phyloP scores from a whole-genome alignment of 2,113 vertebrate species.

The Sebastes schlegelii region DNA sequence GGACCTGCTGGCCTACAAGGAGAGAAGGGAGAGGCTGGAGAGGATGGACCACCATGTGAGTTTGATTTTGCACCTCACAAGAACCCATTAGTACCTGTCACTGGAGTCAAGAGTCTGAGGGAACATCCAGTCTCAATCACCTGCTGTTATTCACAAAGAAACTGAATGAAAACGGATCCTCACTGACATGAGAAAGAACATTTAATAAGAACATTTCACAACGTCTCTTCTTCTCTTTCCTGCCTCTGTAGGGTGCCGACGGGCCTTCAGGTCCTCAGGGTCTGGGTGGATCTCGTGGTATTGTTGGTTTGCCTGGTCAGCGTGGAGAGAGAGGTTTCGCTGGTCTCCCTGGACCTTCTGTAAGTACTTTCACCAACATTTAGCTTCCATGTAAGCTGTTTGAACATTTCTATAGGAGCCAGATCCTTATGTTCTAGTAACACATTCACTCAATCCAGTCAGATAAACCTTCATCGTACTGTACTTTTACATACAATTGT shows the following conservation, averaged over 20 bases:
- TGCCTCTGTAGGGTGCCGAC: constrained; percentile 86
- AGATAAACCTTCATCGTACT: not conserved
- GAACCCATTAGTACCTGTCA: not conserved
- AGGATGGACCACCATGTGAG: constrained; percentile 88
- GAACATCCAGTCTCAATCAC: not conserved
- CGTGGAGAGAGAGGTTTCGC: constrained; percentile 97
- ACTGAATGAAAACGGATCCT: not conserved
- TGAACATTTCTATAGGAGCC: not conserved
- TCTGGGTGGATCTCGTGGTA: constrained; percentile 92
- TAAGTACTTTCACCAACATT: constrained; percentile 79
- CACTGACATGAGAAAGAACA: not conserved
- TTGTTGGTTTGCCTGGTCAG: constrained; percentile 96
- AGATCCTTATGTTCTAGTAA: not conserved
- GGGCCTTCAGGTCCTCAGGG: constrained; percentile 93
- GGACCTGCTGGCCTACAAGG: constrained; percentile 89
- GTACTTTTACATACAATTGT: not conserved
- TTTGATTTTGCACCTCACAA: constrained; percentile 31
- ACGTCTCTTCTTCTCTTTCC: constrained; percentile 19
- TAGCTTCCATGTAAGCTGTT: not conserved
- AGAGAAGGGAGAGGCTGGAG: constrained; percentile 94
- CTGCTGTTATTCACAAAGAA: not conserved
- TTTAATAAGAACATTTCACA: not conserved
- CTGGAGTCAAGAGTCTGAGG: not conserved
- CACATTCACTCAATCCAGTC: not conserved
- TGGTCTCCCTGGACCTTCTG: constrained; percentile 94